Evolutionary conservation across 1,140 invertebrate species (phyloP).

Genomic region (Agraylea sexmaculata): DNA sequence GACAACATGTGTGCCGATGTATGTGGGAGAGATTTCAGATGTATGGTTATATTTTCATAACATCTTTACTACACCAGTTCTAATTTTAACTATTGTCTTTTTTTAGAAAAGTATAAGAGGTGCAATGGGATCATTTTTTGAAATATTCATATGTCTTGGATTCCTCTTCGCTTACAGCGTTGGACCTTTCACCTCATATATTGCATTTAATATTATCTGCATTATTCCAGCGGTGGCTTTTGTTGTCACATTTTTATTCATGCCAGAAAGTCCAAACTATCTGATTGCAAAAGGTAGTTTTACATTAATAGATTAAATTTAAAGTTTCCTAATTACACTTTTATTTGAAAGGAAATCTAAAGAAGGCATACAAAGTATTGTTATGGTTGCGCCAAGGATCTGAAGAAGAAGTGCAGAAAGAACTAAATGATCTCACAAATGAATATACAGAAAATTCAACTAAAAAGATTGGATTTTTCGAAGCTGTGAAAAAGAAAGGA

Average conservation of each 20-base stretch:
- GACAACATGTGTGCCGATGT: slow-evolving; percentile 71
- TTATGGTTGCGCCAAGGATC: slow-evolving; percentile 52
- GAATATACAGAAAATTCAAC: too few relatives aligned
- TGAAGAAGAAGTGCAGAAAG: slow-evolving; percentile 43
- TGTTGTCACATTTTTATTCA: slow-evolving; percentile 53
- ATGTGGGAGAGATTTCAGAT: slow-evolving; percentile 78
- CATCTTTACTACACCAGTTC: slow-evolving; percentile 4
- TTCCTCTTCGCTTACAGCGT: slow-evolving; percentile 63
- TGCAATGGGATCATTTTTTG: slow-evolving; percentile 67
- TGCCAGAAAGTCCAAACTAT: slow-evolving; percentile 75
- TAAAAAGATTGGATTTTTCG: too few relatives aligned
- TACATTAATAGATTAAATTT: too few relatives aligned
- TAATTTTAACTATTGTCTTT: too few relatives aligned
- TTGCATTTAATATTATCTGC: slow-evolving; percentile 50
- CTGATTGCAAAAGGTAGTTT: slow-evolving; percentile 42
- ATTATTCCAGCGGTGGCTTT: slow-evolving; percentile 50
- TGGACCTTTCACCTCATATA: slow-evolving; percentile 61
- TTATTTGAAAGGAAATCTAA: too few relatives aligned
- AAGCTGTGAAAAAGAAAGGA: too few relatives aligned
- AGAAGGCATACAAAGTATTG: slow-evolving; percentile 51
- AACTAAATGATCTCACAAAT: slow-evolving; percentile 48
- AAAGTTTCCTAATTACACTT: too few relatives aligned
- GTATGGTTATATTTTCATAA: slow-evolving; percentile 25
- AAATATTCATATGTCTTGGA: slow-evolving; percentile 64
- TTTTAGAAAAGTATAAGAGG: slow-evolving; percentile 59